Evolutionary conservation across 2,113 vertebrate species (phyloP).

Genomic region (Anarhynchus alexandrinus): DNA sequence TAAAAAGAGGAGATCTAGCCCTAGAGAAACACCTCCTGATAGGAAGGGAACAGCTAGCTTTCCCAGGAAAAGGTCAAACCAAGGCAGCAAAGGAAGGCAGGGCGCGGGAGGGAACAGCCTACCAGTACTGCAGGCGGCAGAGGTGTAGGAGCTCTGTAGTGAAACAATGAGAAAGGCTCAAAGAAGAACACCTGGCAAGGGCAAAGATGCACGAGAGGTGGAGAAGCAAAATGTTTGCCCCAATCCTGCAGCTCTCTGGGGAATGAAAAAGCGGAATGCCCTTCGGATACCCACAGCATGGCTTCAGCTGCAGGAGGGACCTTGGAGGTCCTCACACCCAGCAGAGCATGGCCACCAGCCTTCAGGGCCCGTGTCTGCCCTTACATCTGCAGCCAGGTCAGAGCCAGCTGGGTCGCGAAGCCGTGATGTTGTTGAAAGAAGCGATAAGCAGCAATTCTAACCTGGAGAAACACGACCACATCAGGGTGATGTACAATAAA

Average conservation of each 20-base stretch:
- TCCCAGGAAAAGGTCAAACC: conserved; percentile 38
- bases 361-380: not conserved
- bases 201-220: not conserved
- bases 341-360: not conserved
- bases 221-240: not conserved
- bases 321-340: not conserved
- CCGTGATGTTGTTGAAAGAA: not conserved
- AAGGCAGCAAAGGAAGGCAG: not conserved
- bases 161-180: not conserved
- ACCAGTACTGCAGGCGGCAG: not conserved
- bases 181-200: conserved; percentile 16
- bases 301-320: not conserved
- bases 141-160: not conserved
- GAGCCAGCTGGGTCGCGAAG: not conserved
- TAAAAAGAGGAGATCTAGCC: not conserved
- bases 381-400: not conserved
- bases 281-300: not conserved
- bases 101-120: not conserved
- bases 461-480: conserved; percentile 41
- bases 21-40: conserved; percentile 28
- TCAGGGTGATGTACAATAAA: conserved; percentile 33
- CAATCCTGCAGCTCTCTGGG: not conserved
- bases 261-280: not conserved
- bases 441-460: conserved; percentile 26
- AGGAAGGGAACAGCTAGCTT: not conserved